Percentiles rank a stretch among this genome's conserved stretches.
Conservation (phyloP, 1,140 invertebrate genomes). For the Apis cerana region DNA sequence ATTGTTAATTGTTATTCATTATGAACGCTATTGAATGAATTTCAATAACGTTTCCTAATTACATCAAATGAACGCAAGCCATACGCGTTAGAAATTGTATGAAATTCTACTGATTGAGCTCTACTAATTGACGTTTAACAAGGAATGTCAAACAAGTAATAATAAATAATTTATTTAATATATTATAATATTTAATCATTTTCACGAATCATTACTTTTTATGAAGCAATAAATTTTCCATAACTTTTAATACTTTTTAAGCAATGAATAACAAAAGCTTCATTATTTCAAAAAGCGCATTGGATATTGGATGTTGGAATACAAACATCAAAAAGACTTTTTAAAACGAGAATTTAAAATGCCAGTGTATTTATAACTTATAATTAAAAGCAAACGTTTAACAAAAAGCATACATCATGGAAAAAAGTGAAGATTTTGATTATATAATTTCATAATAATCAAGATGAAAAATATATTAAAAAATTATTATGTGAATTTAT, state of each 20-base stretch:
- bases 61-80: too few relatives aligned
- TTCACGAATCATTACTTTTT: not conserved
- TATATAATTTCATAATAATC: not conserved
- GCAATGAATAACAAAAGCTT: not conserved
- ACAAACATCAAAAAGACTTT: not conserved
- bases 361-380: not conserved
- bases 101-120: too few relatives aligned
- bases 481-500: not conserved
- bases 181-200: too few relatives aligned
- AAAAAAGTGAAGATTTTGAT: not conserved
- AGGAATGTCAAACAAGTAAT: too few relatives aligned
- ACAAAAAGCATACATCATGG: not conserved
- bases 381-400: conserved; percentile 4
- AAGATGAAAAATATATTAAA: not conserved
- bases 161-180: too few relatives aligned
- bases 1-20: too few relatives aligned
- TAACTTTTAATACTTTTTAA: not conserved
- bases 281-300: not conserved
- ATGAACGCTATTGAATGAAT: too few relatives aligned
- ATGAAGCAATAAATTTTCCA: not conserved
- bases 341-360: not conserved
- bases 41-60: too few relatives aligned
- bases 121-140: too few relatives aligned
- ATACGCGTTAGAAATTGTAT: too few relatives aligned
- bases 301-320: too few relatives aligned